Evolutionary conservation across 2,797 vertebrate genomes (phyloP).

Genomic region (Coreius guichenoti): DNA sequence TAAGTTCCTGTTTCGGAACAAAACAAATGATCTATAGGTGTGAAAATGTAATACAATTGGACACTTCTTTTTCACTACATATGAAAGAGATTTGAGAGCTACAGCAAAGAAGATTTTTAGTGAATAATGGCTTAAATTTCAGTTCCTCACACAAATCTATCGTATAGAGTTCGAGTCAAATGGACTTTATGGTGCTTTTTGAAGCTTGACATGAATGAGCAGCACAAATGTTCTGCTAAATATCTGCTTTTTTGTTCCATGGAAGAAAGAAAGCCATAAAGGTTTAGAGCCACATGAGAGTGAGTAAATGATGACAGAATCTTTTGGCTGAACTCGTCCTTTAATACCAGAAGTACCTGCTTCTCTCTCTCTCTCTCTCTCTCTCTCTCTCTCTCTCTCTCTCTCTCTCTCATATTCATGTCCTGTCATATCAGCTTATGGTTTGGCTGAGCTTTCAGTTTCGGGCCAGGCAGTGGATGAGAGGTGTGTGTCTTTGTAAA

Average conservation of each 20-base stretch:
- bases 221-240: not conserved
- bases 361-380: constrained; percentile 1
- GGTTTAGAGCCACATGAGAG: not conserved
- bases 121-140: not conserved
- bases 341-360: not conserved
- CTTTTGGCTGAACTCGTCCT: constrained; percentile 34
- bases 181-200: not conserved
- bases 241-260: not conserved
- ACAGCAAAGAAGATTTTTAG: not conserved
- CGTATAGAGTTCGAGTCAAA: not conserved
- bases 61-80: not conserved
- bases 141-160: not conserved
- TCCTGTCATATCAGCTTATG: constrained; percentile 71
- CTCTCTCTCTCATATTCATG: constrained; percentile 31
- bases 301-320: constrained; percentile 62
- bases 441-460: constrained; percentile 76
- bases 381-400: constrained; percentile 14
- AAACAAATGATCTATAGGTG: no score
- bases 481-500: constrained; percentile 36
- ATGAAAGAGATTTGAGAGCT: not conserved
- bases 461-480: constrained; percentile 68
- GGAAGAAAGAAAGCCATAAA: constrained; percentile 4
- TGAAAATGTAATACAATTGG: no score
- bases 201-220: not conserved
- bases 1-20: no score